Base-by-base conservation (phyloP, 2,888 invertebrate genomes). In the Drosophila colorata region DNA sequence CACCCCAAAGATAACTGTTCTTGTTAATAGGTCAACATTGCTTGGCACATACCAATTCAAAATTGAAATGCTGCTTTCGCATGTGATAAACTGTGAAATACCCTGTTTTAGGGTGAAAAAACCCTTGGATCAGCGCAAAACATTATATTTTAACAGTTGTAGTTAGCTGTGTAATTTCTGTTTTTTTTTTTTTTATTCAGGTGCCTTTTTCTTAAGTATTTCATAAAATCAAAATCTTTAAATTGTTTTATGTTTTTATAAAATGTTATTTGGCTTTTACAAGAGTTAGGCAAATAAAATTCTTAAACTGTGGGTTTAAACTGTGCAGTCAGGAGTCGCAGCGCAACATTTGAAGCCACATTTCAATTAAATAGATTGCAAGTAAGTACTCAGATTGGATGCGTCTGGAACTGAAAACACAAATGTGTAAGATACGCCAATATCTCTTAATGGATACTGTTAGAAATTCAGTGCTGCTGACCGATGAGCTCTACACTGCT, bases 401-500 rank as follows among this genome's bases (percentile, higher is more conserved):
- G 18, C 9, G 18, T 16, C 8, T 48, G 6, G 4, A 48, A 35
- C 33, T 41, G 7, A 31, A 20, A 55, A 11, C 40, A n/a, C 20
- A 28, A 25, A 20, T 20, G 18, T 43, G 43, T 33, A 23, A 33
- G 16, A 33, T 6, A 53, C 25, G 41, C 4, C 28, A 23, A 43
- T n/a, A 9, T n/a, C 11, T 31, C n/a, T 0, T 8, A 20, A 41
- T 59, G 47, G n/a, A 49, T 18, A 2, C 16, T 23, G 8, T 37
- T 47, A 81, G 81, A 44, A 63, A 65, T 37, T 49, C 69, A 23
- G 20, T 49, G 23, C 51, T 60, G 47, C 43, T 70, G 25, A 48
- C 79, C 51, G 61, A 69, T 72, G 79, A 66, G 41, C 40, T 81
- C 18, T 46, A 49, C 11, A 3, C 31, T 13, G 69, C 56, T 5